Evolutionary conservation across 1,140 invertebrate species (phyloP), one percentile per base, ranked within the genome.

Genomic region (Argopecten irradians): DNA sequence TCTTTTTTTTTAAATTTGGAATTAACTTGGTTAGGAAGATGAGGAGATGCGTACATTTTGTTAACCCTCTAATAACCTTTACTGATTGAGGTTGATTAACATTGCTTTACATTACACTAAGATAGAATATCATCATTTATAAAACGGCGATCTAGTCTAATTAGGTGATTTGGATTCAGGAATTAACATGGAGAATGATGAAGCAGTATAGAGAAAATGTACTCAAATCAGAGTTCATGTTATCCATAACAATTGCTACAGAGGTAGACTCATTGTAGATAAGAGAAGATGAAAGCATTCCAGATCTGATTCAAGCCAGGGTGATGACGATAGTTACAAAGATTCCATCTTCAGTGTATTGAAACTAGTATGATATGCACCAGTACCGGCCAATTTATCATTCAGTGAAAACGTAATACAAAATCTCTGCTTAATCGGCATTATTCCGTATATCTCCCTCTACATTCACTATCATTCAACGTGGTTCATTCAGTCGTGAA

Each of bases 381-480:
- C 55, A 71, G 19, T 71, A 71, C 55, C 3, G 0, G 28, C 28
- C 55, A 71, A 71, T 28, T 5, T 11, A 71, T 71, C 22, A 28
- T 71, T 71, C 55, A 71, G 22, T 28, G n/a, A 71, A 28, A 71
- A 22, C 28, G 7, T 11, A 71, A 5, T 71, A 5, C n/a, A 71
- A n/a, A 71, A 71, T 71, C 55, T 71, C 28, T 71, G 55, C 55
- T 71, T 71, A 71, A 71, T 71, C 55, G 55, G 55, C 55, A 71
- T 0, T 71, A 71, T 71, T 71, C 22, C 19, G 7, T 16, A 22
- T 11, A 46, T 11, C 19, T 46, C 22, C 19, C 22, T 46, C 1
- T 8, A 46, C 43, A n/a, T n/a, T 16, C 43, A 46, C 13, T 46
- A 46, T 46, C 43, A 46, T 46, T 46, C 43, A 46, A 3, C 43